A percentile compares a stretch with the other conserved stretches of the same genome.
Conservation (phyloP, 2,113 vertebrate genomes). For the Acrocephalus arundinaceus region DNA sequence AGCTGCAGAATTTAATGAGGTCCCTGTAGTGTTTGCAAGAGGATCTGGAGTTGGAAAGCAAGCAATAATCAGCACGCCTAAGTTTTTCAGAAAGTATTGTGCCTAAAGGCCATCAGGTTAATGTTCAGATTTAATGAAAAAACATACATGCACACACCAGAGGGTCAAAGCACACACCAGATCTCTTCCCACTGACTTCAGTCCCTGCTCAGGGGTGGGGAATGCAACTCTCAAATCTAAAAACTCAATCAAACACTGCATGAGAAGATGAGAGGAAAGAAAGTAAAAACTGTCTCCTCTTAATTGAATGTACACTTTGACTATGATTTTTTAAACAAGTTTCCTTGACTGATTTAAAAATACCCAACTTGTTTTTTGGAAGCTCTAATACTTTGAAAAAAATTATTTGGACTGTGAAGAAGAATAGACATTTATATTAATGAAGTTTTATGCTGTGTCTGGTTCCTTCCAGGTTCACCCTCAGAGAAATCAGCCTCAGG, state of each 20-base stretch:
- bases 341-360: not conserved
- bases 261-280: not conserved
- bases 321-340: not conserved
- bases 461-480: not conserved
- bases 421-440: not conserved
- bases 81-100: constrained; percentile 25
- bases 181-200: not conserved
- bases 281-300: not conserved
- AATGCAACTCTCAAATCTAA: not conserved
- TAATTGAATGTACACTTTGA: not conserved
- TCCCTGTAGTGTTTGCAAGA: constrained; percentile 36
- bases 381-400: not conserved
- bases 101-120: constrained; percentile 39
- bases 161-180: not conserved
- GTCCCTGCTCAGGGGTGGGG: not conserved
- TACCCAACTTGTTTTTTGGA: not conserved
- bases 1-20: constrained; percentile 41
- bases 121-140: constrained; percentile 43
- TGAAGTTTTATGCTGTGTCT: not conserved
- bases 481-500: not conserved
- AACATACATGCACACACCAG: not conserved
- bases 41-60: not conserved
- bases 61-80: constrained; percentile 13
- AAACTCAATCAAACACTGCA: not conserved
- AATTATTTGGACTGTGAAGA: not conserved